Evolutionary conservation across 2,888 invertebrate species (phyloP).

Genomic region (Crocallis elinguaria): DNA sequence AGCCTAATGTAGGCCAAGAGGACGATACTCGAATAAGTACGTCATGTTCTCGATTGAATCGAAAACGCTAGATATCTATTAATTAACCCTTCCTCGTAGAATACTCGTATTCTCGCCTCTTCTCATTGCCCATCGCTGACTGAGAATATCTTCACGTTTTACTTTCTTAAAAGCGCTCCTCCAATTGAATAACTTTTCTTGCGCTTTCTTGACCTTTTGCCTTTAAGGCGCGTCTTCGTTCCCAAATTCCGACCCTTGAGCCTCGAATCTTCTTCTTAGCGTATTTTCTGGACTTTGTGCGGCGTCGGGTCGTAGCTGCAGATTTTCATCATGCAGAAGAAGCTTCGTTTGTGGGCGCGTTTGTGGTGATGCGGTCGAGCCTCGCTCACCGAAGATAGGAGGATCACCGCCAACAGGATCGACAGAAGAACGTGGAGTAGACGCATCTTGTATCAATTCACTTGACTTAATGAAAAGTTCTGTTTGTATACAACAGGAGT

Average conservation of each 20-base stretch:
- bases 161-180: background rate
- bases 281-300: conserved; percentile 44
- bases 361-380: conserved; percentile 51
- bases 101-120: no score
- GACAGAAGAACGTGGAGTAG: conserved; percentile 53
- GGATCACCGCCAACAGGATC: conserved; percentile 49
- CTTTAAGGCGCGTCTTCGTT: background rate
- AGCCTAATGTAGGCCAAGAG: conserved; percentile 65
- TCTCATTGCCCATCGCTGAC: no score
- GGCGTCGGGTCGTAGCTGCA: conserved; percentile 59
- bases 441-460: conserved; percentile 59
- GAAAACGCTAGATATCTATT: no score
- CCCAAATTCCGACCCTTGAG: background rate
- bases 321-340: conserved; percentile 67
- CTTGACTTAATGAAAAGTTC: background rate
- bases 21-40: background rate
- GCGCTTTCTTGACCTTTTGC: background rate
- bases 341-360: conserved; percentile 36
- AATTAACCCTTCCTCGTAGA: no score
- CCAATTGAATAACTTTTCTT: background rate
- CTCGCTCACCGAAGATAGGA: conserved; percentile 49
- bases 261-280: conserved; percentile 25
- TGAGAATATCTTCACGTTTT: no score
- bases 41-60: background rate
- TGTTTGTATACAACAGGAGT: background rate